phyloP scores from a whole-genome alignment of 2,888 invertebrate genomes.

The Salpingus planirostris region DNA sequence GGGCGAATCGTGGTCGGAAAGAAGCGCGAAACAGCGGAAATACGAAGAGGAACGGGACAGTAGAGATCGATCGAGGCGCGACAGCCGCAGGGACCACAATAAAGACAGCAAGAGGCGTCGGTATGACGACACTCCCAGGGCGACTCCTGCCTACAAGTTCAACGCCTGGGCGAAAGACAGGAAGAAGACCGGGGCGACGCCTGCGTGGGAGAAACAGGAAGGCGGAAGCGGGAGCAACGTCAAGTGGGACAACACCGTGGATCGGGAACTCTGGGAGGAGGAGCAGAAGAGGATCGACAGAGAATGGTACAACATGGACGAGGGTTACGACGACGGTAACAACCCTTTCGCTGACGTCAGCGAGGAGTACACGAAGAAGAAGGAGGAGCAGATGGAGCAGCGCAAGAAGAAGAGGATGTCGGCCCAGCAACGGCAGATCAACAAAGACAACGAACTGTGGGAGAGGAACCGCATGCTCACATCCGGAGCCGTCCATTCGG shows the following conservation, averaged over 20 bases:
- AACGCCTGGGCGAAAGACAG: constrained; percentile 69
- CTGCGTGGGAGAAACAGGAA: constrained; percentile 43
- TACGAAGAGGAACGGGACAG: constrained; percentile 26
- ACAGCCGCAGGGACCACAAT: constrained; percentile 29
- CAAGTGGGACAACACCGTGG: constrained; percentile 58
- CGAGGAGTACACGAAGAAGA: constrained; percentile 86
- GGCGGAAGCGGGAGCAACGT: constrained; percentile 42
- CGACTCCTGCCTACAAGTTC: constrained; percentile 81
- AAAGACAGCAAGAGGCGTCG: constrained; percentile 23
- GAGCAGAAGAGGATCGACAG: constrained; percentile 85
- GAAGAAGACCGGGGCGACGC: constrained; percentile 58
- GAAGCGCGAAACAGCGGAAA: constrained; percentile 22
- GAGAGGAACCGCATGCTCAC: constrained; percentile 96
- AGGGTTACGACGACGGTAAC: constrained; percentile 81
- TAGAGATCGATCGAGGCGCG: constrained; percentile 34
- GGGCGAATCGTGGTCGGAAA: constrained; percentile 35
- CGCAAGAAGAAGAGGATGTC: constrained; percentile 86
- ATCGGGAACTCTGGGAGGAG: constrained; percentile 79
- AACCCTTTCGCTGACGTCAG: constrained; percentile 87
- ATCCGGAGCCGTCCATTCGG: constrained; percentile 84
- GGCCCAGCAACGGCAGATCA: constrained; percentile 92
- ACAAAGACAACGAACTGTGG: constrained; percentile 98
- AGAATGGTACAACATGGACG: constrained; percentile 96
- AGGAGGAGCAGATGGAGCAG: constrained; percentile 87
- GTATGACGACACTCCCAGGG: constrained; percentile 56